Conservation (phyloP, 1,140 invertebrate species). For the Drosophila teissieri region DNA sequence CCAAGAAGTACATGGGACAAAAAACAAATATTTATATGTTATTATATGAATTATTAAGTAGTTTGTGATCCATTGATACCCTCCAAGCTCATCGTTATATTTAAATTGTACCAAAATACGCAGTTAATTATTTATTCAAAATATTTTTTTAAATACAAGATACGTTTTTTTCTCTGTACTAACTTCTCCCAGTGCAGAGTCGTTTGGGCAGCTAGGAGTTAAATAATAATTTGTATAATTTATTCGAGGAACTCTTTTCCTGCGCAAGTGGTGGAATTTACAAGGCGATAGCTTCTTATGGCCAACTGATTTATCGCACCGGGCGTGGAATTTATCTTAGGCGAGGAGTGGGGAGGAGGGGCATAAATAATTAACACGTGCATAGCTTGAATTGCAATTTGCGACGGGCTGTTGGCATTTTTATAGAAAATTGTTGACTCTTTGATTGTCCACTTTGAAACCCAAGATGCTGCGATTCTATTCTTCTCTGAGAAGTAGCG, state of each 20-base stretch:
- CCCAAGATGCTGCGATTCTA: constrained; percentile 31
- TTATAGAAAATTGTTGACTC: constrained; percentile 52
- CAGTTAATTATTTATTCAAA: too few species aligned
- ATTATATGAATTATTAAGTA: background rate
- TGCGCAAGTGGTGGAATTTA: constrained; percentile 43
- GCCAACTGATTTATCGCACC: constrained; percentile 41
- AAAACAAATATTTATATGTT: background rate
- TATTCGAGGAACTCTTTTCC: constrained; percentile 55
- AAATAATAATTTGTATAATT: constrained; percentile 83
- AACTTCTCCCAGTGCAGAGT: constrained; percentile 3
- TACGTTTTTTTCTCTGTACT: too few species aligned
- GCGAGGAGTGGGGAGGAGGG: constrained; percentile 17
- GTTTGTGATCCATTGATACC: too few species aligned
- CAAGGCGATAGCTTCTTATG: constrained; percentile 55
- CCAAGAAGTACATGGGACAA: constrained; percentile 10
- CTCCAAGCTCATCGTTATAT: too few species aligned
- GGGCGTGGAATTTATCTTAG: constrained; percentile 29
- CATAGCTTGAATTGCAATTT: constrained; percentile 62
- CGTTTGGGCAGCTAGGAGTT: constrained; percentile 30
- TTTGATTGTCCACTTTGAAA: constrained; percentile 44
- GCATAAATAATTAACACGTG: constrained; percentile 79
- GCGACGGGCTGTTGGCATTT: constrained; percentile 28
- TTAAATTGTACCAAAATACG: too few species aligned
- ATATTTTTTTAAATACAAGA: too few species aligned
- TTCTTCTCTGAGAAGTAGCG: constrained; percentile 18